Evolutionary conservation across 1,140 invertebrate genomes (phyloP).

Genomic region (Drosophila aff.): DNA sequence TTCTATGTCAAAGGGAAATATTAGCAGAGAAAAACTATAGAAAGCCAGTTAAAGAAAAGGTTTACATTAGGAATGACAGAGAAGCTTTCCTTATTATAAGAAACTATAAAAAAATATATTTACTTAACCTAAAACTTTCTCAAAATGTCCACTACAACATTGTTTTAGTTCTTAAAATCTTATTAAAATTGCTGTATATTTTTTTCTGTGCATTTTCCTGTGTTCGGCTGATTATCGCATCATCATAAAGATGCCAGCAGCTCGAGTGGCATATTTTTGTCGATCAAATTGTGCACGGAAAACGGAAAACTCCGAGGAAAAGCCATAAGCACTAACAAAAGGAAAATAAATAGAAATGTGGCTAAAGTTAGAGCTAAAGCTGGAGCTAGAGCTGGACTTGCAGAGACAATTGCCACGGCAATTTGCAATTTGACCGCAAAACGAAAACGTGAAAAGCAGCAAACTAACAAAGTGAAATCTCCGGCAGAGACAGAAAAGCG

Average conservation of each 20-base stretch:
- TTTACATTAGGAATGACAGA: no score
- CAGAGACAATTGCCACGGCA: constrained; percentile 59
- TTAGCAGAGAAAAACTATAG: not conserved
- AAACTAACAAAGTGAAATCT: constrained; percentile 66
- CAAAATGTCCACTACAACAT: not conserved
- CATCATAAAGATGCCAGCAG: constrained; percentile 73
- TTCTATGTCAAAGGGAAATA: no score
- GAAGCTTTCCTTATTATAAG: no score
- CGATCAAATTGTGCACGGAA: constrained; percentile 61
- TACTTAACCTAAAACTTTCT: not conserved
- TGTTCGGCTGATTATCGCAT: constrained; percentile 32
- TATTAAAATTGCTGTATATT: not conserved
- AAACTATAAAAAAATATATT: no score
- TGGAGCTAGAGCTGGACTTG: constrained; percentile 32
- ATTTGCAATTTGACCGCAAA: constrained; percentile 82
- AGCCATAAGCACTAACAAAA: constrained; percentile 17
- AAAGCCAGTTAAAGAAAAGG: not conserved
- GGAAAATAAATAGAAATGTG: constrained; percentile 23
- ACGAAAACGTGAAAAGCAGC: constrained; percentile 58
- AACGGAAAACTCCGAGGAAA: constrained; percentile 26
- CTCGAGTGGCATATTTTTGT: constrained; percentile 48
- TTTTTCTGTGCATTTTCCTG: constrained; percentile 13
- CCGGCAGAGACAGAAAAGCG: constrained; percentile 52
- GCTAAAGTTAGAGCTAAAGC: constrained; percentile 7
- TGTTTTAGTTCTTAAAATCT: not conserved